A percentile compares a stretch with the other conserved stretches of the same genome.
These are phyloP conservation scores for Lapara coniferarum DNA, from an alignment of 2,888 invertebrate genomes.

Conservation along the genomic window DNA sequence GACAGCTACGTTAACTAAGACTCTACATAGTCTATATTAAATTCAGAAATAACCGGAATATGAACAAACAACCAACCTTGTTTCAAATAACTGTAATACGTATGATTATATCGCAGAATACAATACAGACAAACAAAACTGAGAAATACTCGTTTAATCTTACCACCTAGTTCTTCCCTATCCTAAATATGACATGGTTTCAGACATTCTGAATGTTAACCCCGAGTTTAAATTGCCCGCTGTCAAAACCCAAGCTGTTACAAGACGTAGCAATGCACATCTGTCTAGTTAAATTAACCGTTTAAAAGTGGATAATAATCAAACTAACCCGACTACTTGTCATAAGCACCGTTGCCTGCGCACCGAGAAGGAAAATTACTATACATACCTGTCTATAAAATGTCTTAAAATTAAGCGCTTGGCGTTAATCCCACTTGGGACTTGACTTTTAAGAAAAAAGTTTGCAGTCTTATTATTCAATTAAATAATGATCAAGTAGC, in stretches of 20 bases:
- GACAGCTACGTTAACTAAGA: too few species aligned
- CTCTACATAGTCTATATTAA: too few species aligned
- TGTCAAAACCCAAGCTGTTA: neutral
- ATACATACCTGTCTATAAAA: neutral
- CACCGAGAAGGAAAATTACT: slow-evolving; percentile 12
- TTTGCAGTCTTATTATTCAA: neutral
- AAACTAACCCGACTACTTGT: neutral
- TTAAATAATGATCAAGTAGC: neutral
- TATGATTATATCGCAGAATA: too few species aligned
- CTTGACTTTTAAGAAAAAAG: neutral
- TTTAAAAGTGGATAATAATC: neutral
- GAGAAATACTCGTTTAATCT: too few species aligned
- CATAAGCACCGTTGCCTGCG: neutral
- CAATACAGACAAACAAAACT: too few species aligned
- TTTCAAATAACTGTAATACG: too few species aligned
- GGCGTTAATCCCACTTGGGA: neutral
- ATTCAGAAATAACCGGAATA: too few species aligned
- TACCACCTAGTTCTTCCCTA: too few species aligned
- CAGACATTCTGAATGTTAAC: too few species aligned
- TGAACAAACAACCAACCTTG: too few species aligned
- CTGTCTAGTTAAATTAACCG: slow-evolving; percentile 13
- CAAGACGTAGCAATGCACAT: neutral
- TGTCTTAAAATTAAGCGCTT: neutral
- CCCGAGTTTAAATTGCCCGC: too few species aligned
- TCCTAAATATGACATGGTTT: too few species aligned